Percentiles rank a stretch among this genome's conserved stretches.
phyloP scores from a whole-genome alignment of 2,797 vertebrate genomes.

The Danio jaintianensis region DNA sequence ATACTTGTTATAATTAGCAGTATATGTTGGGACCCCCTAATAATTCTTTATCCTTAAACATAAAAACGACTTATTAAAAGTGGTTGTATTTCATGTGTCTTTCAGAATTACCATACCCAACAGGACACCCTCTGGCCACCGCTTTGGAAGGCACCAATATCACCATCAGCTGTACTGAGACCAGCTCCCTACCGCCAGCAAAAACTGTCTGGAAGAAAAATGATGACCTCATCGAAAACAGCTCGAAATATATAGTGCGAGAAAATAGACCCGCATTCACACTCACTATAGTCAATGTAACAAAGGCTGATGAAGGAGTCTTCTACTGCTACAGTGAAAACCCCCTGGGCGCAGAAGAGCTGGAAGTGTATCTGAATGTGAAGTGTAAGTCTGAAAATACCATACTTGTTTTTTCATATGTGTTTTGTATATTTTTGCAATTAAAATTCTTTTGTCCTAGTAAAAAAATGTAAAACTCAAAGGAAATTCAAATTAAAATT shows the following conservation, averaged over 20 bases:
- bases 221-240: slow-evolving; percentile 69
- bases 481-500: background rate
- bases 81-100: background rate
- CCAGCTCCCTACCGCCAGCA: slow-evolving; percentile 65
- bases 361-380: slow-evolving; percentile 86
- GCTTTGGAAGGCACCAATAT: slow-evolving; percentile 78
- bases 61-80: no score
- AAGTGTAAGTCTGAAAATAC: slow-evolving; percentile 75
- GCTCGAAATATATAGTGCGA: slow-evolving; percentile 76
- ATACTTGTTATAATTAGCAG: no score
- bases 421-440: no score
- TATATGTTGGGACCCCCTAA: no score
- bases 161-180: slow-evolving; percentile 82
- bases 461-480: background rate
- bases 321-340: slow-evolving; percentile 92
- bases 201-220: slow-evolving; percentile 83
- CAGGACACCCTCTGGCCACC: slow-evolving; percentile 78
- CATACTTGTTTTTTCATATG: no score
- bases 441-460: background rate
- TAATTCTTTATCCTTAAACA: no score
- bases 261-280: slow-evolving; percentile 68
- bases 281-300: slow-evolving; percentile 88
- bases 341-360: slow-evolving; percentile 73
- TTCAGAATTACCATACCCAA: slow-evolving; percentile 81
- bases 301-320: slow-evolving; percentile 81